Percentiles rank a stretch among this genome's conserved stretches.
These are phyloP conservation scores for Seira ritae DNA, from an alignment of 2,888 invertebrate species.

Conservation along the genomic window DNA sequence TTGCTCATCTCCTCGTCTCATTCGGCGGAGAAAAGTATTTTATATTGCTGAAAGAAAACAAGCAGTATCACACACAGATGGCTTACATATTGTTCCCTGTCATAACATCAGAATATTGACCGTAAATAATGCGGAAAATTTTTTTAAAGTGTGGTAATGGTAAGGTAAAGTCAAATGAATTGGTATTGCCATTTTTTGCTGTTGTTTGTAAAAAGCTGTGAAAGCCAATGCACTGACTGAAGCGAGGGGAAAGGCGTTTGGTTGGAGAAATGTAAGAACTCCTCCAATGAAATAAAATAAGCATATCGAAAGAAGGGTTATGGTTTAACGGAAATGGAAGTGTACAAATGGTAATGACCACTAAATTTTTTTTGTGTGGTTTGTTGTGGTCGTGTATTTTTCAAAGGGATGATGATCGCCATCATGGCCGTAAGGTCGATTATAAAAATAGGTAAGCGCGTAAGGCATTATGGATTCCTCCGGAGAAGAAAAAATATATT, in stretches of 20 bases:
- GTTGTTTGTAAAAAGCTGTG: too few species aligned
- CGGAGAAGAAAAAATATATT: not conserved
- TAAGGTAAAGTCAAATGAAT: constrained; percentile 2
- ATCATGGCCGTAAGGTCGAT: not conserved
- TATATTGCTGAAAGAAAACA: constrained; percentile 12
- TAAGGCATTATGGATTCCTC: not conserved
- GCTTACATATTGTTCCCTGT: constrained; percentile 23
- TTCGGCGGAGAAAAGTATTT: not conserved
- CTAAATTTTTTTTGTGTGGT: not conserved
- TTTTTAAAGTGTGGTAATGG: not conserved
- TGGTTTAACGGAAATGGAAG: constrained; percentile 61
- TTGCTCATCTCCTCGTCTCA: not conserved
- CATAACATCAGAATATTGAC: constrained; percentile 52
- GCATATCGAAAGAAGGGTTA: constrained; percentile 40
- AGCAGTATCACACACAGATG: constrained; percentile 35
- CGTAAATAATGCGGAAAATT: constrained; percentile 53
- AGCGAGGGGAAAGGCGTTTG: not conserved
- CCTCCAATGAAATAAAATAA: constrained; percentile 11
- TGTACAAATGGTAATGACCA: constrained; percentile 43
- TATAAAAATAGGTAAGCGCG: not conserved
- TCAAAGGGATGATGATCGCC: not conserved
- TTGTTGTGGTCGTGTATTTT: too few species aligned
- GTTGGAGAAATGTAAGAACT: not conserved
- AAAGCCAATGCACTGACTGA: not conserved
- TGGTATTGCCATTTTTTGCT: constrained; percentile 33